Evolutionary conservation across 2,113 vertebrate genomes (phyloP), one percentile per base, ranked within the genome.

Genomic region (Peromyscus polionotus): DNA sequence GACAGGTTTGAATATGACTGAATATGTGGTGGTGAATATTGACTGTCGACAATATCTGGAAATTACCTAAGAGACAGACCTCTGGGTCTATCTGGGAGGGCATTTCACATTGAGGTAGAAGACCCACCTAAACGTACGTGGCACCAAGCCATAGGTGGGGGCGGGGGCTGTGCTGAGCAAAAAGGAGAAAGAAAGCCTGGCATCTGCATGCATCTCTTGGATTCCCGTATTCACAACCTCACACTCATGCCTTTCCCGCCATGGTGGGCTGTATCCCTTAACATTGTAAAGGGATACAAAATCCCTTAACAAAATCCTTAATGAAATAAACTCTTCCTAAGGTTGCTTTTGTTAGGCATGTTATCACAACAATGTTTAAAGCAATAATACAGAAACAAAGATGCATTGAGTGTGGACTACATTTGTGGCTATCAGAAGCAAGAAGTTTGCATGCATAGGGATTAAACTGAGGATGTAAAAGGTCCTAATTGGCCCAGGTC

Each of bases 401-500:
- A 7, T 5, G 6, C 48, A 2, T 1, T 2, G 31, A 2, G 22
- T 19, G 0, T 5, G 36, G 20, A 5, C 72, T 36, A 2, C 7
- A n/a, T 5, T 45, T 26, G 14, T 13, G 31, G 7, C 19, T 65
- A 3, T 39, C 28, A 1, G 61, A 83, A 57, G 31, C 20, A 11
- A 14, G 9, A 36, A 26, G 7, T 72, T 20, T 72, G 14, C 7
- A 8, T n/a, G 11, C 3, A 3, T 4, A 5, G 1, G 3, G 12
- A 0, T 67, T 8, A n/a, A 1, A 33, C 7, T 22, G 22, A 51
- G 5, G 14, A 24, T 26, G 61, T 24, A 42, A 85, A 76, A 48
- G 12, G 3, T 33, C 75, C 63, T 5, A 4, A 24, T 45, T n/a
- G 83, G 79, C 36, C 22, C 22, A 76, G 31, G 61, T 79, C 72